Evolutionary conservation across 2,888 invertebrate species (phyloP).

Genomic region (Desoria tigrina): DNA sequence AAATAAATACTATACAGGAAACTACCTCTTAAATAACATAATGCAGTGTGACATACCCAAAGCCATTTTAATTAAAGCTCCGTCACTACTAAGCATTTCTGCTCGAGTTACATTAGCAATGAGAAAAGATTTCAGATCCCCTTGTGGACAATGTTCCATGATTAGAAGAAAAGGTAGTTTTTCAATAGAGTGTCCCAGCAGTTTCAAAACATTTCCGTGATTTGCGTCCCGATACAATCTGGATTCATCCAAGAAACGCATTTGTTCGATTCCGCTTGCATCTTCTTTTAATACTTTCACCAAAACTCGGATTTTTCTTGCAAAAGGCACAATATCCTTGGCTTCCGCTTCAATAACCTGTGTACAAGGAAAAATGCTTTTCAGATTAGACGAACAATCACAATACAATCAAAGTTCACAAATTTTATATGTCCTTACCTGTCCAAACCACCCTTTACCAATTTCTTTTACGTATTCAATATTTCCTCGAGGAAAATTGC

Average conservation of each 20-base stretch:
- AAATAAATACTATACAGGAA: background rate
- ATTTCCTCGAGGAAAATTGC: slow-evolving; percentile 72
- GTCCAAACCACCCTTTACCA: slow-evolving; percentile 83
- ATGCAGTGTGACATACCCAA: slow-evolving; percentile 60
- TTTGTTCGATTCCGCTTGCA: slow-evolving; percentile 73
- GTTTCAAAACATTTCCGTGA: slow-evolving; percentile 72
- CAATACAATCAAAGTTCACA: background rate
- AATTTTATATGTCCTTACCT: slow-evolving; percentile 56
- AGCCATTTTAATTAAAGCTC: slow-evolving; percentile 70
- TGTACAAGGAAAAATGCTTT: slow-evolving; percentile 4
- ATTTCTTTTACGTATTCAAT: slow-evolving; percentile 79
- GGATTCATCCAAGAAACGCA: slow-evolving; percentile 76
- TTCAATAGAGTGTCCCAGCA: slow-evolving; percentile 74
- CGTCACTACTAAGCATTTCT: slow-evolving; percentile 64
- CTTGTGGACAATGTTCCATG: slow-evolving; percentile 56
- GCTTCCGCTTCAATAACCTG: slow-evolving; percentile 53
- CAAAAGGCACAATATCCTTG: slow-evolving; percentile 50
- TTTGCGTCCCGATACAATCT: slow-evolving; percentile 69
- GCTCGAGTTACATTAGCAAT: slow-evolving; percentile 64
- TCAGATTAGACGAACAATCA: background rate
- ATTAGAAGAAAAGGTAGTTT: slow-evolving; percentile 67
- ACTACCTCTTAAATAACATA: no score
- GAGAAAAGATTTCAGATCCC: slow-evolving; percentile 71
- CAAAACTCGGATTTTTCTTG: slow-evolving; percentile 45
- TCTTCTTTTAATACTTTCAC: slow-evolving; percentile 58